Evolutionary conservation across 2,113 vertebrate species (phyloP), one percentile per base, ranked within the genome.

Genomic region (Argyrosomus japonicus): DNA sequence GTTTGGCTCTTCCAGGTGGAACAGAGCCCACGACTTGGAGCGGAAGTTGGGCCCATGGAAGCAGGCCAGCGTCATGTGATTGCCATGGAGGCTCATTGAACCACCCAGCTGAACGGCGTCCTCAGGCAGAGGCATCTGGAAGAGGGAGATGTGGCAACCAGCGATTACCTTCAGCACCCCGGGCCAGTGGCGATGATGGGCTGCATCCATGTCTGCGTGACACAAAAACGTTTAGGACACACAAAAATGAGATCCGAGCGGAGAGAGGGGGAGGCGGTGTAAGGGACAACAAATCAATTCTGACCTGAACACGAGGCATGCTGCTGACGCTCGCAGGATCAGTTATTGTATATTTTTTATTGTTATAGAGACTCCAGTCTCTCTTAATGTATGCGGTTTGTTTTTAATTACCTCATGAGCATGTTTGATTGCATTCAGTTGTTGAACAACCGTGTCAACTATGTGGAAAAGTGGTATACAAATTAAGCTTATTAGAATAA

Each of bases 31-130:
- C 0, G 97, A 99, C 92, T 99, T 99, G 90, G 98, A 98, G 75
- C 98, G 97, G 91, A 99, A 99, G 92, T 99, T 99, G 36, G 98
- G 98, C 19, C 98, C 98, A 43, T 99, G 98, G 87, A 99, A 99
- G 94, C 97, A 99, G 87, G 98, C 98, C 84, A 99, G 92, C 0
- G 98, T 99, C 98, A 99, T 99, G 70, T 99, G 98, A 91, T 99
- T 99, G 79, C 98, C 98, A 3, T 99, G 98, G 68, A 99, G 96
- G 89, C 97, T 98, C 98, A 99, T 99, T 3, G 97, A 99, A 14
- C 98, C 98, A 51, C 98, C 98, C 54, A 99, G 97, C 3, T 99
- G 98, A 91, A 99, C 97, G 2, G 97, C 96, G 85, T 99, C 97
- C 92, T 99, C 98, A 0, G 97, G 98, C 75, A 99, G 79, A 1